Evolutionary conservation across 2,888 invertebrate genomes (phyloP).

Genomic region (Scaeva pyrastri): DNA sequence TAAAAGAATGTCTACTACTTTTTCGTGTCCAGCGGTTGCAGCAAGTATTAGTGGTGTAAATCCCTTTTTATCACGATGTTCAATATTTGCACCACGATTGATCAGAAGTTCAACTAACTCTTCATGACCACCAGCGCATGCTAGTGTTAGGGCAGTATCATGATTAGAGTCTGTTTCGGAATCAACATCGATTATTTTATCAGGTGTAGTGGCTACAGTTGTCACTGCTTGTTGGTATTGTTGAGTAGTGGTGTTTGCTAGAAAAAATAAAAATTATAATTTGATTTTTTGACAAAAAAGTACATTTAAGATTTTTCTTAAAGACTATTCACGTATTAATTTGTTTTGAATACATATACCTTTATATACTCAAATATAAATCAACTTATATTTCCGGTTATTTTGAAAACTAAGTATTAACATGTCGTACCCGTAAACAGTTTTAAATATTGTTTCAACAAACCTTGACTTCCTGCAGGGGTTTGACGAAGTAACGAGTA

Average conservation of each 20-base stretch:
- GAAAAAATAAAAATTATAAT: too few relatives aligned
- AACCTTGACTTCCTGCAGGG: conserved; percentile 84
- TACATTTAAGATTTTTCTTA: too few relatives aligned
- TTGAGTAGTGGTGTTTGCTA: conserved; percentile 76
- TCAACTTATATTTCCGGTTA: too few relatives aligned
- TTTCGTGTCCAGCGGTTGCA: conserved; percentile 97
- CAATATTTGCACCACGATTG: conserved; percentile 96
- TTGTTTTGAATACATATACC: too few relatives aligned
- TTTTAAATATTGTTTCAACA: conserved; percentile 14
- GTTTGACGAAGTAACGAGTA: conserved; percentile 82
- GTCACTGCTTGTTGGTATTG: conserved; percentile 82
- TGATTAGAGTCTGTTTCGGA: conserved; percentile 99
- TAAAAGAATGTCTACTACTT: conserved; percentile 94
- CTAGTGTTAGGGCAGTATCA: conserved; percentile 98
- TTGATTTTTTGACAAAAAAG: too few relatives aligned
- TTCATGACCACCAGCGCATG: conserved; percentile 98
- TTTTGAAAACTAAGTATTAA: too few relatives aligned
- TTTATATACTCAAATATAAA: too few relatives aligned
- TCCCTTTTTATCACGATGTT: conserved; percentile 99
- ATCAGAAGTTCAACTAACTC: conserved; percentile 97
- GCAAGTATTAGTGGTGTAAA: conserved; percentile 99
- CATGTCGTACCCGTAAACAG: too few relatives aligned
- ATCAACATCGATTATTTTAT: conserved; percentile 95
- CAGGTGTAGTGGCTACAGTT: conserved; percentile 84
- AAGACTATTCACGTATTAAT: too few relatives aligned